A percentile compares a stretch with the other conserved stretches of the same genome.
These are phyloP conservation scores for Drosophila koepferae DNA, from an alignment of 2,888 invertebrate species.

Conservation along the genomic window DNA sequence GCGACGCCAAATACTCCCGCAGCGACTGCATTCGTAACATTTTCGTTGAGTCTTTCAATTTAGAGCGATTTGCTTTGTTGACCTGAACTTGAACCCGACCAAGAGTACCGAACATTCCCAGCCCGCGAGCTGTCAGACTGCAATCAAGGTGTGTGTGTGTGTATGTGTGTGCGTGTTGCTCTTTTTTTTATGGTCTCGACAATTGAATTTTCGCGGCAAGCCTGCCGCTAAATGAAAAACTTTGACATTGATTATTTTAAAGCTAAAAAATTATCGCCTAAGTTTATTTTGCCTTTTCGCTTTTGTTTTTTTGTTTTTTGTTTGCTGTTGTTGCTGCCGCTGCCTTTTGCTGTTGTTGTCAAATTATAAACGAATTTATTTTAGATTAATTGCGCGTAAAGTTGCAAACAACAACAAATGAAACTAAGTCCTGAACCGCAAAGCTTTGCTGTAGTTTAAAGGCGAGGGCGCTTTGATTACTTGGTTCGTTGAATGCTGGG, in stretches of 20 bases:
- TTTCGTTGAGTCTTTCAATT: constrained; percentile 53
- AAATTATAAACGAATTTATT: constrained; percentile 84
- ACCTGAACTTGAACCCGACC: constrained; percentile 51
- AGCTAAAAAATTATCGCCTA: constrained; percentile 59
- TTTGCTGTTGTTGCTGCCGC: not conserved
- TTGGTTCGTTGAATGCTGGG: not conserved
- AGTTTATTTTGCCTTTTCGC: constrained; percentile 20
- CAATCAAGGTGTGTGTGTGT: constrained; percentile 28
- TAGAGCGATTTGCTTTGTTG: constrained; percentile 68
- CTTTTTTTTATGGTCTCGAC: constrained; percentile 27
- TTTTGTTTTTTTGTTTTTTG: not conserved
- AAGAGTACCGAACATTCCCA: constrained; percentile 8
- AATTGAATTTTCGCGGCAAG: constrained; percentile 39
- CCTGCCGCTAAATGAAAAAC: constrained; percentile 30
- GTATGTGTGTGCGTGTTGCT: not conserved
- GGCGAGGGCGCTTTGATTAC: constrained; percentile 37
- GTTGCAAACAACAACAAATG: constrained; percentile 70
- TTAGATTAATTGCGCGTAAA: constrained; percentile 84
- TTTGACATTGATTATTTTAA: constrained; percentile 72
- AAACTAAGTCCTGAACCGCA: constrained; percentile 42
- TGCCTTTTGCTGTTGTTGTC: constrained; percentile 63
- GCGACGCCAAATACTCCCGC: constrained; percentile 21
- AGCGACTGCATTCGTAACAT: constrained; percentile 37
- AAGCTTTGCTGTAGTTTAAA: constrained; percentile 33
- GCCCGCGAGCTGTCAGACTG: constrained; percentile 42